Evolutionary conservation across 2,113 vertebrate genomes (phyloP).

Genomic region (Riparia riparia): DNA sequence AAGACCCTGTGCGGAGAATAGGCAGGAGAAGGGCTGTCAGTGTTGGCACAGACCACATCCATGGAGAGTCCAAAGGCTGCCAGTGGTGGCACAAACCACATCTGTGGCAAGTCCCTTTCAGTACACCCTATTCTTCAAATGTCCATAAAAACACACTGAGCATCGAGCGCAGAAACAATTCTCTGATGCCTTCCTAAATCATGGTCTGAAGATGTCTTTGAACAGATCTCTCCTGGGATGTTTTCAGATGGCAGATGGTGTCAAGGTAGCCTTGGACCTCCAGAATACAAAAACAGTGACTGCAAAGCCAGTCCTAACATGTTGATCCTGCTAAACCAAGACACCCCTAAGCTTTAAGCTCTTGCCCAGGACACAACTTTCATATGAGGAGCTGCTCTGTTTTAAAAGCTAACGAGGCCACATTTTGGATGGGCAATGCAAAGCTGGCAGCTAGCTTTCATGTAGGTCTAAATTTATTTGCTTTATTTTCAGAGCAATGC

Average conservation of each 20-base stretch:
- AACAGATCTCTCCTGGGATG: background rate
- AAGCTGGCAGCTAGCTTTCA: background rate
- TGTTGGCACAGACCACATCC: background rate
- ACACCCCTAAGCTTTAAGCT: background rate
- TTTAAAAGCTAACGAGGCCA: background rate
- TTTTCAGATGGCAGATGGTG: background rate
- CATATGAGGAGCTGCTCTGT: background rate
- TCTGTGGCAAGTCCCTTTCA: background rate
- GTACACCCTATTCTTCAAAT: background rate
- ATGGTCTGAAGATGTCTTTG: background rate
- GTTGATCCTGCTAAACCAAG: background rate
- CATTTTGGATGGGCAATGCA: background rate
- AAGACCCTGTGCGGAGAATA: accelerated
- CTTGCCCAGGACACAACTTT: background rate
- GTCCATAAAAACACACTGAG: background rate
- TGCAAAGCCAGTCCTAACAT: background rate
- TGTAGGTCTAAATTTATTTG: background rate
- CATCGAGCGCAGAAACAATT: background rate
- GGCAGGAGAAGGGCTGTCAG: background rate
- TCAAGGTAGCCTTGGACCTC: background rate
- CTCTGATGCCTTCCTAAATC: background rate
- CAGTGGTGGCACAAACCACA: background rate
- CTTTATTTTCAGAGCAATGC: background rate
- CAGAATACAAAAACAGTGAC: background rate
- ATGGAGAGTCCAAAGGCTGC: background rate